Conservation (phyloP, 2,797 vertebrate species). For the Smutsia gigantea region DNA sequence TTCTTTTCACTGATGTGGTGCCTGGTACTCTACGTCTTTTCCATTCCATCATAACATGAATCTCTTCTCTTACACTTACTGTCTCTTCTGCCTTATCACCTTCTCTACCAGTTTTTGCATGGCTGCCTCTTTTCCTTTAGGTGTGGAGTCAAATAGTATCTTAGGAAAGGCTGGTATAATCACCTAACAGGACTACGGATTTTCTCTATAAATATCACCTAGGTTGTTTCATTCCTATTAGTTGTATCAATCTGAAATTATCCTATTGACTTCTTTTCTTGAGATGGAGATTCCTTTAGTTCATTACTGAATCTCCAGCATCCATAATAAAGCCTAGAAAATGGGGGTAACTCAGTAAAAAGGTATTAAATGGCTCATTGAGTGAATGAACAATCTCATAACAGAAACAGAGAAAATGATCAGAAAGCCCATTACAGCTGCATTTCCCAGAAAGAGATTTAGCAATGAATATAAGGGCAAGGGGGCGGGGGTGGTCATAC, state of each 20-base stretch:
- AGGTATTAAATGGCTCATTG: background rate
- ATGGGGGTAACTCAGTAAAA: background rate
- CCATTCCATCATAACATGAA: background rate
- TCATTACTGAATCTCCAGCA: background rate
- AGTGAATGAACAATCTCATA: background rate
- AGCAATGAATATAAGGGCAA: background rate
- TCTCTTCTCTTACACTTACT: background rate
- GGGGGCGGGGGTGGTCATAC: background rate
- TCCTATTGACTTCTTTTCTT: background rate
- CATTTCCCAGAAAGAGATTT: background rate
- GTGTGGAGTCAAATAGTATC: background rate
- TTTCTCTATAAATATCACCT: background rate
- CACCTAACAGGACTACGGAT: background rate
- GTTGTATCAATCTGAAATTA: background rate
- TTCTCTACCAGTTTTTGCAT: background rate
- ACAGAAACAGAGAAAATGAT: background rate
- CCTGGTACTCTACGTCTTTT: background rate
- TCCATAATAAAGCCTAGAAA: background rate
- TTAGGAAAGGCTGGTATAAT: background rate
- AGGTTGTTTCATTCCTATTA: background rate
- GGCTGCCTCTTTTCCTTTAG: background rate
- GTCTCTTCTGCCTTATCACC: background rate
- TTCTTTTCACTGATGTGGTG: no score
- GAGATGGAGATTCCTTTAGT: background rate
- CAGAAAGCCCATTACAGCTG: background rate